These are phyloP conservation scores for Pseudorhiza aurosa DNA, from an alignment of 30 jellyfish, hydroid and myxozoan genomes.

Conservation along the genomic window DNA sequence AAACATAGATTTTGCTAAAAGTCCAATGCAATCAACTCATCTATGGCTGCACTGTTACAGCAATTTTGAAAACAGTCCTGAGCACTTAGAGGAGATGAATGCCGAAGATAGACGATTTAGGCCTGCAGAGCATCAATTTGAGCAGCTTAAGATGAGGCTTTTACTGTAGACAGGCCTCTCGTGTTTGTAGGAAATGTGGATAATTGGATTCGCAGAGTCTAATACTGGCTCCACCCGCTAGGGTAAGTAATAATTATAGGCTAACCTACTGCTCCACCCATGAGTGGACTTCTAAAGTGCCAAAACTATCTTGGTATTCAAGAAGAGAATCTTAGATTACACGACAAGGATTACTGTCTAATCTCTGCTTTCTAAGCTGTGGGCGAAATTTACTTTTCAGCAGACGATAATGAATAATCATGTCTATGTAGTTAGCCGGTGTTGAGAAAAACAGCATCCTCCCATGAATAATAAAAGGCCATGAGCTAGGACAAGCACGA, in stretches of 20 bases:
- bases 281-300: conserved; percentile 1
- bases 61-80: too few relatives aligned
- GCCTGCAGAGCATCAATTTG: too few relatives aligned
- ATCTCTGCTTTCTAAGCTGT: conserved; percentile 45
- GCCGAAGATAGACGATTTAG: too few relatives aligned
- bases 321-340: conserved; percentile 13
- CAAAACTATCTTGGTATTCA: conserved; percentile 3
- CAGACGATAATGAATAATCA: conserved; percentile 35
- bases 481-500: too few relatives aligned
- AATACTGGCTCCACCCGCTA: conserved; percentile 55
- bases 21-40: too few relatives aligned
- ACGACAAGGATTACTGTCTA: conserved; percentile 17
- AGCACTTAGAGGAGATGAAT: too few relatives aligned
- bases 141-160: too few relatives aligned
- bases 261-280: conserved; percentile 50
- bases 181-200: conserved; percentile 28
- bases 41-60: too few relatives aligned
- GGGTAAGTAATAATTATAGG: conserved; percentile 25
- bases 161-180: conserved; percentile 2
- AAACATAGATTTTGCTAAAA: too few relatives aligned
- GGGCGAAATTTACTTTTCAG: conserved; percentile 37
- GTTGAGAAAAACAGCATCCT: too few relatives aligned
- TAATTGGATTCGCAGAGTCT: conserved; percentile 27
- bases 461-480: too few relatives aligned
- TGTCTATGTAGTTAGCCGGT: conserved; percentile 17